phyloP scores from a whole-genome alignment of 2,113 vertebrate species.

The Corythoichthys haematopterus region DNA sequence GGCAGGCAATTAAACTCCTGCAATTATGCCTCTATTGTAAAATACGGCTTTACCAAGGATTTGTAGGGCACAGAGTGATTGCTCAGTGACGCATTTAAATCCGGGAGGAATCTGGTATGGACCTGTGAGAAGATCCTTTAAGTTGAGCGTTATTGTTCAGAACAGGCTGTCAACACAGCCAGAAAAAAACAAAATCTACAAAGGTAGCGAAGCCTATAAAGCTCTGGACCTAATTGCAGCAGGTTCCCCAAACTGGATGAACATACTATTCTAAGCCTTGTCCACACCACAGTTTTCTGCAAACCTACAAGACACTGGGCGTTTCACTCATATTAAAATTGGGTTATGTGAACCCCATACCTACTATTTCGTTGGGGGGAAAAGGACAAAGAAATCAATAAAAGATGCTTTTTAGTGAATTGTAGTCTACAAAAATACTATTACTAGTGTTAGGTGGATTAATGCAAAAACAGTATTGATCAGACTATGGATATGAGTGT shows the following conservation, averaged over 20 bases:
- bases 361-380: not conserved
- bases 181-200: conserved; percentile 3
- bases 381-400: no score
- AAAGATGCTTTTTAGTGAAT: no score
- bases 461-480: no score
- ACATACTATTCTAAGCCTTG: conserved; percentile 2
- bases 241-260: not conserved
- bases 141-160: conserved; percentile 39
- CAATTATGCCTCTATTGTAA: conserved; percentile 79
- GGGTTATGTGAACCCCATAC: not conserved
- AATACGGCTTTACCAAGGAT: conserved; percentile 71
- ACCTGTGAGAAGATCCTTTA: conserved; percentile 54
- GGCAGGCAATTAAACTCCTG: conserved; percentile 78
- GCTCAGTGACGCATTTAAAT: conserved; percentile 71
- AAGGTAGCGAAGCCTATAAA: not conserved
- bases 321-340: not conserved
- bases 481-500: no score
- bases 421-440: no score
- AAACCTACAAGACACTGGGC: not conserved
- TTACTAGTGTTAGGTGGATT: no score
- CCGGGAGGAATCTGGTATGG: conserved; percentile 65
- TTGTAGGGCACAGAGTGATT: conserved; percentile 69
- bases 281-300: not conserved
- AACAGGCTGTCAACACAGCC: conserved; percentile 16
- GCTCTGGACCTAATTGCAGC: not conserved